Evolutionary conservation across 2,888 invertebrate species (phyloP), one percentile per base, ranked within the genome.

Genomic region (Drosophila cyrtoloma): DNA sequence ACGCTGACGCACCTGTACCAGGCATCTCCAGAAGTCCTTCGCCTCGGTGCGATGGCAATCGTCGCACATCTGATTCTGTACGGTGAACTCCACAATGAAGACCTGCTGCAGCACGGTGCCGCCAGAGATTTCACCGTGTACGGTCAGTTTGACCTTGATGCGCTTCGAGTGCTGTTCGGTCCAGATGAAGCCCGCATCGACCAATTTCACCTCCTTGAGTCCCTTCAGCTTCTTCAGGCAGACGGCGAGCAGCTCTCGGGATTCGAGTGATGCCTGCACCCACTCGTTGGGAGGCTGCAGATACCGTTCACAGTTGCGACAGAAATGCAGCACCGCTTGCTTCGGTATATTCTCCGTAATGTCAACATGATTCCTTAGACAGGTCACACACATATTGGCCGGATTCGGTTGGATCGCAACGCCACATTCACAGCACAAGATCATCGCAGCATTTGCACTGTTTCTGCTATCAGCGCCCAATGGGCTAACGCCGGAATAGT

Each of bases 101-200:
- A 97, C 96, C 94, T 99, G 99, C 92, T 99, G 97, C 19, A 99
- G 94, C 12, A 98, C 95, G 2, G 98, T 96, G 53, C 98, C 98
- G 32, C 97, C 97, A 91, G 97, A 94, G 1, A 99, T 97, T 94
- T 99, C 99, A 56, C 97, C 98, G 93, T 99, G 99, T 16, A 99
- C 97, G 1, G 98, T 98, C 66, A 99, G 94, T 94, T 98, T 98
- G 75, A 98, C 97, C 95, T 99, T 99, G 62, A 99, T 96, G 80
- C 99, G 95, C 93, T 98, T 99, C 1, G 99, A 99, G 94, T 99
- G 99, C 44, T 99, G 98, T 92, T 99, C 99, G 14, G 99, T 99
- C 99, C 99, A 99, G 5, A 99, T 96, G 94, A 99, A 99, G 1
- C 97, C 96, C 50, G 99, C 99, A 95, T 99, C 99, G 64, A 99